Evolutionary conservation across 2,888 invertebrate genomes (phyloP).

Genomic region (Leptinotarsa peninsularis): DNA sequence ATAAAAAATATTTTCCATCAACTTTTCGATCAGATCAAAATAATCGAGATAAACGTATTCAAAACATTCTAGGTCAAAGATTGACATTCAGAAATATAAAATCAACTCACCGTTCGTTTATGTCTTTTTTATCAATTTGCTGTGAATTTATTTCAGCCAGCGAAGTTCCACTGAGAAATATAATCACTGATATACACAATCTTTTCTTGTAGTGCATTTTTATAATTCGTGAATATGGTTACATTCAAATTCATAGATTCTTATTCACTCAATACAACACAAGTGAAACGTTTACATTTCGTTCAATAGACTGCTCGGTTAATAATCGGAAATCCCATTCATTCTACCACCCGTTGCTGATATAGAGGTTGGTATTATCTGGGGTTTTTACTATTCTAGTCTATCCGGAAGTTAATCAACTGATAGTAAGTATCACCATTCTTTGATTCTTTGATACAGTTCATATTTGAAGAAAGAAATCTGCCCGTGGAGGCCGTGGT

Average conservation of each 20-base stretch:
- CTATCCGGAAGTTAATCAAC: neutral
- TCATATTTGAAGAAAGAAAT: no score
- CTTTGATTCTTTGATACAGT: no score
- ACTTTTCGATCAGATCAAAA: no score
- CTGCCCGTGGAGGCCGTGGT: no score
- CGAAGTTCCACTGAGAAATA: neutral
- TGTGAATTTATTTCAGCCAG: neutral
- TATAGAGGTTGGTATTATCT: neutral
- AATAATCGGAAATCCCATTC: no score
- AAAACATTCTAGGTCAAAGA: no score
- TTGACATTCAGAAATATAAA: neutral
- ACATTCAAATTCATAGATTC: no score
- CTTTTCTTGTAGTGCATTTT: no score
- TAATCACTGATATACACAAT: neutral
- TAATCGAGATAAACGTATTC: no score
- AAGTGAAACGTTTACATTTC: constrained; percentile 4
- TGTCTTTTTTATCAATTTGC: neutral
- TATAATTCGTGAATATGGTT: no score
- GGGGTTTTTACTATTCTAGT: neutral
- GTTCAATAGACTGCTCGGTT: neutral
- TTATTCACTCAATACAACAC: neutral
- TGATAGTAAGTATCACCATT: neutral
- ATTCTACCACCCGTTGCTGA: neutral
- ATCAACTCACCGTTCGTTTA: neutral
- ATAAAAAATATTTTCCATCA: no score